Conservation (phyloP, 2,113 vertebrate genomes). For the Pterocles orientalis region DNA sequence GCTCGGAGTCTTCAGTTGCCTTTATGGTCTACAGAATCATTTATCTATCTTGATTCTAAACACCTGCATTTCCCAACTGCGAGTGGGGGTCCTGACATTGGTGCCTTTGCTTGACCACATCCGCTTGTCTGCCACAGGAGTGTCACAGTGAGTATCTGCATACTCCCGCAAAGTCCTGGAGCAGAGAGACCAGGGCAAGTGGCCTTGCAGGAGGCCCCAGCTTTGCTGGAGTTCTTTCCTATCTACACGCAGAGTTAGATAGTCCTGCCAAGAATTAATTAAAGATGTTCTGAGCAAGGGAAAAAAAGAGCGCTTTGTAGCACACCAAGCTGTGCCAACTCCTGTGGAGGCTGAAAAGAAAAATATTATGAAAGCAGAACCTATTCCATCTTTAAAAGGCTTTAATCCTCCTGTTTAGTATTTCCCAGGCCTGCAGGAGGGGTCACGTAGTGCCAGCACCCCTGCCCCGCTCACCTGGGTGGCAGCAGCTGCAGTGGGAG, state of each 20-base stretch:
- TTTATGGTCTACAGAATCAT: background rate
- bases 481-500: background rate
- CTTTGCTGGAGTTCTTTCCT: slow-evolving; percentile 8
- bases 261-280: slow-evolving; percentile 35
- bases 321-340: background rate
- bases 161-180: background rate
- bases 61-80: rapidly evolving
- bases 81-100: rapidly evolving
- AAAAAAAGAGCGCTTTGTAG: background rate
- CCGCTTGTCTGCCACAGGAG: background rate
- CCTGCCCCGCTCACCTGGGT: background rate
- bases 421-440: background rate
- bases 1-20: background rate
- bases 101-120: background rate
- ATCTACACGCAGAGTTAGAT: background rate
- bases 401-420: background rate
- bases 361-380: slow-evolving; percentile 11
- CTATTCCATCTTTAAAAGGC: background rate
- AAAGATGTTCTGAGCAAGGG: background rate
- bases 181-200: background rate
- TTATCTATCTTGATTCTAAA: background rate
- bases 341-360: background rate
- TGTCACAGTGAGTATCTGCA: rapidly evolving
- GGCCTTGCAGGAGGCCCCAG: slow-evolving; percentile 15
- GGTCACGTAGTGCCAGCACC: background rate